Evolutionary conservation across 2,113 vertebrate genomes (phyloP), one percentile per base, ranked within the genome.

Genomic region (Sprattus sprattus): DNA sequence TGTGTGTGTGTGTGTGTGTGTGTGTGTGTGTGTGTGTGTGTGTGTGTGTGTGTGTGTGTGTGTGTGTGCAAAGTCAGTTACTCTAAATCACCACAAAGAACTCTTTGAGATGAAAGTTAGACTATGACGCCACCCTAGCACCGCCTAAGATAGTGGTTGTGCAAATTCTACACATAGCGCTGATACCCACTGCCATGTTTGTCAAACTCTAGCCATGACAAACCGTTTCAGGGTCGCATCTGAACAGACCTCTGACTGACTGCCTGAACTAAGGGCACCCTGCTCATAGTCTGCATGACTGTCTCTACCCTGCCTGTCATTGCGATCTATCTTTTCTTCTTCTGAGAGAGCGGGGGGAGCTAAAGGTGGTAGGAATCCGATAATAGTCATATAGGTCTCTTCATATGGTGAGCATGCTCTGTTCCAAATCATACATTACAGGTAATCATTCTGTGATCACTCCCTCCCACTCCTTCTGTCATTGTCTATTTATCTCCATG

Each of bases 261-360:
- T 1, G 54, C 16, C 54, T 22, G 82, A 54, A 57, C 7, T 81
- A 39, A 88, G 87, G 85, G 81, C 87, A 82, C 85, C 80, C 86
- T 88, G 85, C 16, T 20, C 82, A 82, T 88, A 82, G 67, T 44
- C 67, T 39, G 67, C 25, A 39, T 84, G 47, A 22, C 82, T 47
- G 84, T 15, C 47, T 54, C 32, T 45, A 83, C 46, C 71, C 84
- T 22, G 16, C 45, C 81, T 32, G 64, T 67, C 64, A 67, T 28
- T 67, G 9, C 8, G 64, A 11, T 2, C 25, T 25, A 67, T 67
- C 22, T 25, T 67, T 67, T 67, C n/a, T 67, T 64, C 57, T 6
- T 64, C 8, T 25, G 6, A 28, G 64, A 28, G n/a, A 28, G 64
- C 9, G 64, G 25, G 15, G 20, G 18, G 10, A 32, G 71, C 46